Evolutionary conservation across 2,888 invertebrate genomes (phyloP), one percentile per base, ranked within the genome.

Genomic region (Oscheius sp.): DNA sequence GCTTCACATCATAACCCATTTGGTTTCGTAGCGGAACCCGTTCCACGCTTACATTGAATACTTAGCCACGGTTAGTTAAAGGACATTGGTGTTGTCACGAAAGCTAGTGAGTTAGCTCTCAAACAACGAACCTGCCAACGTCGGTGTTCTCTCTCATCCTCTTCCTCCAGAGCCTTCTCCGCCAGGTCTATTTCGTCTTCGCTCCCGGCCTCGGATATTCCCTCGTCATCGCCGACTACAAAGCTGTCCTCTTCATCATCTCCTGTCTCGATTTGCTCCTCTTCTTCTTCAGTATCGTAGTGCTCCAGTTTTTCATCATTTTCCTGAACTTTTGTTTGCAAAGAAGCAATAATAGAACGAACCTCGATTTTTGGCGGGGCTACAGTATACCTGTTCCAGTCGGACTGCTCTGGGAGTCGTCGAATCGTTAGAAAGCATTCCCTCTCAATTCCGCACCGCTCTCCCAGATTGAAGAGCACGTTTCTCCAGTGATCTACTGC

Each of bases 101-200:
- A 21, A 21, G 21, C 21, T 21, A 21, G 21, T 21, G 21, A 21
- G 21, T 21, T 21, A 63, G 21, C 3, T 11, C 59, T 59, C 7
- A 7, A 63, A 47, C 29, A 11, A 13, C 57, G 33, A 32, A 70
- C 70, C 58, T 58, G 32, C 70, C 70, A 70, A 2, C 47, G 13
- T 10, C n/a, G 35, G 33, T 72, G 51, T 1, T 60, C 48, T 42
- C 21, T 62, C 51, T 62, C 33, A 37, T 59, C 59, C 32, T 72
- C 72, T 21, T 21, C 47, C 29, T 62, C 57, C 1, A 72, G 62
- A n/a, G 35, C 57, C 35, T 47, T 21, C 33, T 72, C 72, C 13
- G 50, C 62, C 21, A 5, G 29, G 21, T 72, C 72, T 21, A 72
- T 21, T 11, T 72, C 72, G 37, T 72, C 72, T n/a, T 72, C 72